Evolutionary conservation across 2,888 invertebrate genomes (phyloP), one percentile per base, ranked within the genome.

Genomic region (Metallyticus violacea): DNA sequence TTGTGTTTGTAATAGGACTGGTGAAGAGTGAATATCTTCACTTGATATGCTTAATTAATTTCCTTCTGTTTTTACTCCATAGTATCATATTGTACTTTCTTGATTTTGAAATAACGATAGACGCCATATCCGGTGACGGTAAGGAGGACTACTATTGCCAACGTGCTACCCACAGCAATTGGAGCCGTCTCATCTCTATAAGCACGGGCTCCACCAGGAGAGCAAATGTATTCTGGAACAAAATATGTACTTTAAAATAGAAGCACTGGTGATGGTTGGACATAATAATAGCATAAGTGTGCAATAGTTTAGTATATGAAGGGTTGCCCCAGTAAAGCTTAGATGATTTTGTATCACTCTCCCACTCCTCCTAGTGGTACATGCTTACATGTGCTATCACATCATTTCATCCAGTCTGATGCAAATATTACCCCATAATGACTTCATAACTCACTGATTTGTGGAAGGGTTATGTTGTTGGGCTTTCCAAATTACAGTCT

Each of bases 11-110:
- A 22, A 62, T 62, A 22, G 22, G 40, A 62, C 15, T 22, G 4
- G 9, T 62, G 22, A 62, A 62, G 40, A 62, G 22, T 15, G 15
- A 40, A 62, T 22, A 62, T 62, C 15, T 62, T n/a, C n/a, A n/a
- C n/a, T n/a, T 62, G 40, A 62, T 62, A 62, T 62, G 40, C 22
- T 62, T 62, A n/a, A n/a, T n/a, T 62, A 15, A 62, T 22, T 62
- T 22, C 22, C 40, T 62, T 62, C 15, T 7, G 15, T 62, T 9
- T 26, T 29, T 95, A 97, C 92, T 97, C 97, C 97, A 98, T 97
- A 15, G 97, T 97, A 90, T 97, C 97, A 91, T 98, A 98, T 90
- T 97, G 97, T 1, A 97, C 97, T 91, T 97, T 97, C 93, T 97
- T 97, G 82, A 97, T 95, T 91, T 97, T 97, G 91, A 97, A 94